Percentiles rank a stretch among this genome's conserved stretches.
These are phyloP conservation scores for Quiscalus mexicanus DNA, from an alignment of 2,113 vertebrate genomes.

Conservation along the genomic window DNA sequence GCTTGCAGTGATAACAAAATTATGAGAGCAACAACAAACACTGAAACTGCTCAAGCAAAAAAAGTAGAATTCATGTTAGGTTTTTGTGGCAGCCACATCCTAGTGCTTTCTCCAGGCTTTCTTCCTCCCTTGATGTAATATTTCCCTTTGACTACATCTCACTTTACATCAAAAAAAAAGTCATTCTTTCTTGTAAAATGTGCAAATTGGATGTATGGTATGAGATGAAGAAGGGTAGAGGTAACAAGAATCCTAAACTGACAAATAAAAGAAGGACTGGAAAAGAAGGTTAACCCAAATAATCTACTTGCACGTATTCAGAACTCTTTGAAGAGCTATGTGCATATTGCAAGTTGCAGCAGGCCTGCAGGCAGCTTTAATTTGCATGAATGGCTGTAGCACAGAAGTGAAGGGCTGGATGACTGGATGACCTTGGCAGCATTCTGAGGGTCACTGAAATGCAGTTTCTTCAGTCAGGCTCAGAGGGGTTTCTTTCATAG, in stretches of 20 bases:
- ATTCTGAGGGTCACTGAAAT: conserved; percentile 37
- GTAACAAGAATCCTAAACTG: not conserved
- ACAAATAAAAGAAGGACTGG: not conserved
- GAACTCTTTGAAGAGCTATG: conserved; percentile 32
- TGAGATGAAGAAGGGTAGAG: not conserved
- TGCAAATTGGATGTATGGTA: conserved; percentile 27
- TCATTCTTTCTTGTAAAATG: not conserved
- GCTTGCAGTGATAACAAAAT: conserved; percentile 47
- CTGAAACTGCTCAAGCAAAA: conserved; percentile 6
- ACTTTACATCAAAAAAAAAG: conserved; percentile 48
- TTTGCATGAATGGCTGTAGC: conserved; percentile 59
- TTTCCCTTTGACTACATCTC: conserved; percentile 41
- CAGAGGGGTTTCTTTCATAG: not conserved
- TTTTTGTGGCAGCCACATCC: not conserved
- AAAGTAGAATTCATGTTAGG: not conserved
- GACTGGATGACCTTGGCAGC: conserved; percentile 33
- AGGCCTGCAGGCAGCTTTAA: conserved; percentile 58
- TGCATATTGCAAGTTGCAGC: conserved; percentile 54
- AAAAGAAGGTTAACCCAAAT: conserved; percentile 34
- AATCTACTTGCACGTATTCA: not conserved
- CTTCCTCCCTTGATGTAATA: conserved; percentile 20
- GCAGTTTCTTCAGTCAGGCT: conserved; percentile 27
- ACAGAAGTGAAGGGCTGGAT: not conserved
- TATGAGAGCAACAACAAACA: conserved; percentile 31
- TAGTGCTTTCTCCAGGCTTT: not conserved